Evolutionary conservation across 2,888 invertebrate species (phyloP), one percentile per base, ranked within the genome.

Genomic region (Ptilodon capucinus): DNA sequence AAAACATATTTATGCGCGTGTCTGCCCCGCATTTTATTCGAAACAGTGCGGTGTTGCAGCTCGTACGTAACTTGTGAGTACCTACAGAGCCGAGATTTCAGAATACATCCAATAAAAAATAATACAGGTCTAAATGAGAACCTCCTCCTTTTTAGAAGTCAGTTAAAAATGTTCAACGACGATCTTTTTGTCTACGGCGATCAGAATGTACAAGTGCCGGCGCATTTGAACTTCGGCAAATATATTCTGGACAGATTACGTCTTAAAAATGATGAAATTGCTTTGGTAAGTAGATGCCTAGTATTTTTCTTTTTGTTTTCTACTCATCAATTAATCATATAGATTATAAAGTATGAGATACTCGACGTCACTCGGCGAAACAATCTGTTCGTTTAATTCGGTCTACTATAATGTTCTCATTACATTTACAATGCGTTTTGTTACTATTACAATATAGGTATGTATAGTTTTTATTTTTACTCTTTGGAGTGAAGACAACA

Each of bases 141-240:
- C n/a, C n/a, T n/a, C n/a, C n/a, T n/a, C n/a, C n/a, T n/a, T n/a
- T n/a, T n/a, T n/a, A n/a, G n/a, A n/a, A n/a, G n/a, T n/a, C n/a
- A n/a, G n/a, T n/a, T 32, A 4, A 58, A 57, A 62, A 82, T 79
- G 82, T 60, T 64, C 11, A 60, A 54, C 34, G 64, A 76, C 42
- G 56, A 69, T n/a, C 52, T 57, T 39, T 79, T 73, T 38, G 71
- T 85, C 7, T 65, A 67, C 40, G 84, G 84, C 40, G 69, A 79
- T 39, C 71, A 79, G 66, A 60, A 74, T 40, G 71, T 78, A 2
- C 53, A 71, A 61, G 76, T 86, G 13, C 84, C 86, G 4, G 81
- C 75, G 0, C 85, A 86, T 71, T 64, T 85, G 36, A 84, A 85
- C 64, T 84, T 84, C 42, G 84, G 85, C 2, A 83, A 81, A 69